Base-by-base conservation (phyloP, 2,888 invertebrate genomes). In the Drosophila fulvimacula region DNA sequence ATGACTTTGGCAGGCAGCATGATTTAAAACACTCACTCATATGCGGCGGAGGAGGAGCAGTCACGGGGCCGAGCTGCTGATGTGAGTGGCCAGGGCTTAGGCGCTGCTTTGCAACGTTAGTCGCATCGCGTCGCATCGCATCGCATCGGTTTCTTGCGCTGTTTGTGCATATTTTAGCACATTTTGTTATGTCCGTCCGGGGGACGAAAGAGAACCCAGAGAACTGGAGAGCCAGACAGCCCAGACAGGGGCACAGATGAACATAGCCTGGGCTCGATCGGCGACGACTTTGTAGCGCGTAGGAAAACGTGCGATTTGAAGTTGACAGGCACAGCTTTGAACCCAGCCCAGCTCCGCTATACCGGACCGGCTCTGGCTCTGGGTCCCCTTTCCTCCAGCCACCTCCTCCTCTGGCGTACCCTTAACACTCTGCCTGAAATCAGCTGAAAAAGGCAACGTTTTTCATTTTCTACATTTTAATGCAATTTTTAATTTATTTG, bases 1-100 rank as follows among this genome's bases (percentile, higher is more conserved):
- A 92, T 91, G 91, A 91, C 91, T 90, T 88, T 90, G 91, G 88
- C 90, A 91, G 88, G 84, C 90, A 85, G 82, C 90, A 90, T 90
- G 91, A 90, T 91, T 90, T 90, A 83, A 84, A 89, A 85, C 90
- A 85, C 89, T 89, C 86, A 89, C 85, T 89, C 88, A 88, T 85
- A 87, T 77, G 84, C 68, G 69, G 71, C 58, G 69, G 53, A 53
- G 69, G 58, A 58, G 32, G 21, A 30, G 36, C 65, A 52, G 41
- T 17, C 46, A 34, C 46, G 38, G 53, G 30, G 17, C 51, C 21
- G 52, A 24, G 44, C 44, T 62, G 36, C 55, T 13, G 48, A 53
- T 69, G 55, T 69, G 57, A 71, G 70, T 80, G 80, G 61, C 76
- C 65, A 66, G 76, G 69, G 75, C 76, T 71, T 64, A 65, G 73